Conservation (phyloP, 2,113 vertebrate genomes). For the Dascyllus trimaculatus region DNA sequence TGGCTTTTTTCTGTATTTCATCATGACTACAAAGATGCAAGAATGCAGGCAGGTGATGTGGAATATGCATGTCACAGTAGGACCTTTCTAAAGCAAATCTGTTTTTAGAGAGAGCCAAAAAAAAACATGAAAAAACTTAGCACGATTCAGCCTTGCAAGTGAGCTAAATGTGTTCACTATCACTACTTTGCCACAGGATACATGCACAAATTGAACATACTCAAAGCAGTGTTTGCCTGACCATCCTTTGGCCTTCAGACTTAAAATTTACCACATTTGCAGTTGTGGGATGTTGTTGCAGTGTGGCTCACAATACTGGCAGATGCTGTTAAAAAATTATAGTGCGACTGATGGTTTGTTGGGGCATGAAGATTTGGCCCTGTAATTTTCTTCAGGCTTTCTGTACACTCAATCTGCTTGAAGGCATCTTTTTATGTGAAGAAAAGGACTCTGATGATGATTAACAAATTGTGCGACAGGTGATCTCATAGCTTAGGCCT, state of each 20-base stretch:
- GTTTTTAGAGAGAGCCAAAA: slow-evolving; percentile 18
- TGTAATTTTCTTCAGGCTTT: slow-evolving; percentile 19
- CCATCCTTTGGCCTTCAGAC: slow-evolving; percentile 43
- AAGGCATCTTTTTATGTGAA: slow-evolving; percentile 20
- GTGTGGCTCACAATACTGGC: slow-evolving; percentile 1
- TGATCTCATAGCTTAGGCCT: slow-evolving; percentile 60
- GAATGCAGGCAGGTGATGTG: slow-evolving; percentile 19
- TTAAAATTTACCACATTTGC: slow-evolving; percentile 3
- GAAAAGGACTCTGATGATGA: slow-evolving; percentile 9
- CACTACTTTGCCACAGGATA: slow-evolving; percentile 18
- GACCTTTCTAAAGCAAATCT: slow-evolving; percentile 35
- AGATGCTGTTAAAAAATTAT: not conserved
- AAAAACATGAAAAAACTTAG: slow-evolving; percentile 10
- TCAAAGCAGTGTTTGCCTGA: slow-evolving; percentile 27
- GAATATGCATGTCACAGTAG: slow-evolving; percentile 58
- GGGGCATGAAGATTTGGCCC: slow-evolving; percentile 20
- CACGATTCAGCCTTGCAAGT: slow-evolving; percentile 37
- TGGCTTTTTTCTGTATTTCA: slow-evolving; percentile 35
- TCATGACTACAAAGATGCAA: not conserved
- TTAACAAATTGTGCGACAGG: slow-evolving; percentile 2
- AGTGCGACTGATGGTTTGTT: slow-evolving; percentile 10
- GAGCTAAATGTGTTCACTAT: slow-evolving; percentile 25
- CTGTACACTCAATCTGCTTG: not conserved
- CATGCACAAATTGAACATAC: slow-evolving; percentile 21
- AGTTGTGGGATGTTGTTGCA: not conserved